Evolutionary conservation across 2,797 vertebrate species (phyloP), one percentile per base, ranked within the genome.

Genomic region (Sphenodon punctatus): DNA sequence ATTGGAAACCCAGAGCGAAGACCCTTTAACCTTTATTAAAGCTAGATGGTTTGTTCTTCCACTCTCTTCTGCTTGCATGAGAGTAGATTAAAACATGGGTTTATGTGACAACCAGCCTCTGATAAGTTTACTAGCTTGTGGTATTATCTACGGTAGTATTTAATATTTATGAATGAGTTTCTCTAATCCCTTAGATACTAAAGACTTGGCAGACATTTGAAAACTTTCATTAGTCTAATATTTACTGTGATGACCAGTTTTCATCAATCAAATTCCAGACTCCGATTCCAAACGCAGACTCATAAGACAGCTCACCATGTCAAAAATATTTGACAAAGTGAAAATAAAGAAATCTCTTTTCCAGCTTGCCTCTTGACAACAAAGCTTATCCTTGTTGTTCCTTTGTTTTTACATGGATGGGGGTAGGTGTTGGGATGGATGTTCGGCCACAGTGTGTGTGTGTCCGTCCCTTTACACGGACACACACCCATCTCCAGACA

Each of bases 91-190:
- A 64, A 68, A 78, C 2, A 1, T 69, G 58, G 9, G 4, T 0
- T 74, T 86, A 45, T 30, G 12, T 86, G 75, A 86, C 78, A 78
- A 56, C 55, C 48, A 8, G 61, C 53, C 53, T 17, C 1, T 7
- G 73, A 38, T 67, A 27, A 76, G 69, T 39, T 69, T 63, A 30
- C 0, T 0, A 82, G 64, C 74, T 84, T 34, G 82, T 74, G 88
- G 73, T 53, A 65, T 79, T 88, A 86, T 79, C 88, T 84, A 55
- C 78, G 55, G 25, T 7, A 43, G 80, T 82, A 87, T 67, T 34
- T 78, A 80, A 58, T 49, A 11, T 60, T 56, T 76, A 10, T 85
- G 91, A 91, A 89, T 92, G 88, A 79, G 41, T 60, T 77, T 48
- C 67, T 13, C 58, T 75, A 25, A 77, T 65, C 86, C 81, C 64